A percentile compares a stretch with the other conserved stretches of the same genome.
Evolutionary conservation across 2,797 vertebrate genomes (phyloP).

Genomic region (Hemitrygon akajei): DNA sequence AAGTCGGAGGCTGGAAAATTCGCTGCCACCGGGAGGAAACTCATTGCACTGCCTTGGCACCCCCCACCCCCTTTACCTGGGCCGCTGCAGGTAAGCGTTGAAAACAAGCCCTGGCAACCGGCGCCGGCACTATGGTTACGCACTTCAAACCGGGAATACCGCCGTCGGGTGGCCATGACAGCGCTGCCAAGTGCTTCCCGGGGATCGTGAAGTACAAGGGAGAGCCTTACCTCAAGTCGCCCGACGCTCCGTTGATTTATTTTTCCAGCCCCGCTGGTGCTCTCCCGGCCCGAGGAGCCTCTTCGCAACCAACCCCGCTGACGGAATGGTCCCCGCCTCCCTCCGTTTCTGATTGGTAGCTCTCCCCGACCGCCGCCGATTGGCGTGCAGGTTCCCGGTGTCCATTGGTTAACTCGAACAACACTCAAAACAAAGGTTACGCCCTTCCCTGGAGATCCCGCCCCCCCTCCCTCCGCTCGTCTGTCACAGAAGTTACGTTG

Average conservation of each 20-base stretch:
- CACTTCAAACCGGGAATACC: not conserved
- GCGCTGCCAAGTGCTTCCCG: not conserved
- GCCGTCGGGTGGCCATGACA: not conserved
- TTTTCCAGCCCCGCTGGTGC: not conserved
- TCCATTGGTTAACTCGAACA: not conserved
- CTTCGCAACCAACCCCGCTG: not conserved
- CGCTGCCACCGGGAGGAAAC: not conserved
- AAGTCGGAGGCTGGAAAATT: not conserved
- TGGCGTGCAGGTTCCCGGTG: rapidly evolving
- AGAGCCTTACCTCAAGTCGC: not conserved
- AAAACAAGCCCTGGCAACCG: conserved; percentile 20
- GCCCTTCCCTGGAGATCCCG: not conserved
- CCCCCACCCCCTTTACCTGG: not conserved
- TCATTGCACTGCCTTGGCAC: not conserved
- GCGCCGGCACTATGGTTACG: not conserved
- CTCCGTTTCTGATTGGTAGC: not conserved
- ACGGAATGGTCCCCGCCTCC: not conserved
- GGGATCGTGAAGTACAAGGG: not conserved
- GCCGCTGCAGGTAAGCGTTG: conserved; percentile 5
- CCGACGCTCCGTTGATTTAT: not conserved
- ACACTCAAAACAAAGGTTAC: not conserved
- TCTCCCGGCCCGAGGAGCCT: not conserved
- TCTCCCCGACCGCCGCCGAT: not conserved
- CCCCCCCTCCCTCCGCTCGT: not conserved
- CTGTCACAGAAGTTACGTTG: not conserved